These are phyloP conservation scores for Macrocentrus cingulum DNA, from an alignment of 1,140 invertebrate genomes.

Conservation along the genomic window DNA sequence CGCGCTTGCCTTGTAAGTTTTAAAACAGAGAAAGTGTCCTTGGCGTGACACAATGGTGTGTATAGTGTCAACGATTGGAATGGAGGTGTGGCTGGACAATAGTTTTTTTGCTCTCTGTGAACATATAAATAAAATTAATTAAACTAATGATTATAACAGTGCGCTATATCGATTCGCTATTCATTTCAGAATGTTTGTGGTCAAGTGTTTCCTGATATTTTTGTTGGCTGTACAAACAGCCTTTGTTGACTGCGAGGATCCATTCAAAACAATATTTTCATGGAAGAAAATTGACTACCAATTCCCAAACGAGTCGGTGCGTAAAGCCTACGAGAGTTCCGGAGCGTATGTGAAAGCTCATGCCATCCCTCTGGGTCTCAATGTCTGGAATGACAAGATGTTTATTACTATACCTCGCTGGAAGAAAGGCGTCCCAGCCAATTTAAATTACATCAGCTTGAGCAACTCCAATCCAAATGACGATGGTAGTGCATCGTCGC, in stretches of 20 bases:
- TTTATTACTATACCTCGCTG: conserved; percentile 78
- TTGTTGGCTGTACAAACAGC: conserved; percentile 33
- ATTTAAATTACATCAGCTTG: conserved; percentile 68
- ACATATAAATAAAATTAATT: too few relatives aligned
- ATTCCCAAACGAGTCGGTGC: conserved; percentile 66
- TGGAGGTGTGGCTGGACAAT: conserved; percentile 22
- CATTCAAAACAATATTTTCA: conserved; percentile 62
- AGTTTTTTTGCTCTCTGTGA: too few relatives aligned
- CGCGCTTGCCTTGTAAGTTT: conserved; percentile 13
- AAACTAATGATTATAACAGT: not conserved
- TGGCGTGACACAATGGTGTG: not conserved
- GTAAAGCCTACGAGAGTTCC: conserved; percentile 63
- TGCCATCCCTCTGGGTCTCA: conserved; percentile 74
- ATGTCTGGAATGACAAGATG: conserved; percentile 73
- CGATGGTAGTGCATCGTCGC: conserved; percentile 62
- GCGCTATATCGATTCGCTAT: conserved; percentile 3
- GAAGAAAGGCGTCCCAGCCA: conserved; percentile 72
- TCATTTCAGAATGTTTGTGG: conserved; percentile 13
- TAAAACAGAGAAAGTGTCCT: conserved; percentile 23
- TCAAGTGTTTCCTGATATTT: conserved; percentile 30
- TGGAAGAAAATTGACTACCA: conserved; percentile 72
- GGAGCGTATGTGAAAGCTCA: conserved; percentile 68
- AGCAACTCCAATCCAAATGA: conserved; percentile 46
- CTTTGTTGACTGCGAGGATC: conserved; percentile 34
- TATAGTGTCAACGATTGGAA: not conserved